These are phyloP conservation scores for Danaus chrysippus DNA, from an alignment of 2,888 invertebrate species.

Conservation along the genomic window DNA sequence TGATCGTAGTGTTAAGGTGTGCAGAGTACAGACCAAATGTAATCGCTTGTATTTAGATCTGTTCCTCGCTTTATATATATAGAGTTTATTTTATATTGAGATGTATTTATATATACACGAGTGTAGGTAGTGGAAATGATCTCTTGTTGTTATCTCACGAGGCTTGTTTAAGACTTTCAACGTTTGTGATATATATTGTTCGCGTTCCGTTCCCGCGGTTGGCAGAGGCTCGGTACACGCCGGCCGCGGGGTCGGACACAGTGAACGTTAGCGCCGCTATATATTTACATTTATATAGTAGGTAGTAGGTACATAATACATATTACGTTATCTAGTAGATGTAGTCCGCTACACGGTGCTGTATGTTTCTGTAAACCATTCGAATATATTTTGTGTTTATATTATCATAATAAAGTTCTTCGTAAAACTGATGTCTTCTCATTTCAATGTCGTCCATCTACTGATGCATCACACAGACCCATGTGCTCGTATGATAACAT, in stretches of 20 bases:
- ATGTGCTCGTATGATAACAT: slow-evolving; percentile 22
- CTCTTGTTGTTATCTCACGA: neutral
- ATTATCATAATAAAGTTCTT: slow-evolving; percentile 40
- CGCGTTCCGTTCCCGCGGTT: neutral
- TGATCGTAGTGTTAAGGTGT: slow-evolving; percentile 31
- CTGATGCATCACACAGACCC: slow-evolving; percentile 25
- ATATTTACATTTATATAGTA: neutral
- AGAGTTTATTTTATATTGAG: neutral
- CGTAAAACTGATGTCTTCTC: slow-evolving; percentile 32
- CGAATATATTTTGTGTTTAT: slow-evolving; percentile 18
- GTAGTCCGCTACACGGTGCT: slow-evolving; percentile 10
- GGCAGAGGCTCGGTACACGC: too few relatives aligned
- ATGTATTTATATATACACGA: neutral
- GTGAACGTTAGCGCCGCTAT: neutral
- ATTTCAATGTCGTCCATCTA: slow-evolving; percentile 25
- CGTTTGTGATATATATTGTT: neutral
- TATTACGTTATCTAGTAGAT: neutral
- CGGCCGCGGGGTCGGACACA: too few relatives aligned
- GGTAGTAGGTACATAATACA: neutral
- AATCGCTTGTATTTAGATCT: slow-evolving; percentile 37
- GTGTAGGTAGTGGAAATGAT: neutral
- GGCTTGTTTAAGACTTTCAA: neutral
- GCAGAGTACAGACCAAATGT: slow-evolving; percentile 29
- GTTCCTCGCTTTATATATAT: slow-evolving; percentile 22
- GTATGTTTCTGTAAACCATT: neutral